phyloP scores from a whole-genome alignment of 2,113 vertebrate genomes.

The Microcebus jonahi region DNA sequence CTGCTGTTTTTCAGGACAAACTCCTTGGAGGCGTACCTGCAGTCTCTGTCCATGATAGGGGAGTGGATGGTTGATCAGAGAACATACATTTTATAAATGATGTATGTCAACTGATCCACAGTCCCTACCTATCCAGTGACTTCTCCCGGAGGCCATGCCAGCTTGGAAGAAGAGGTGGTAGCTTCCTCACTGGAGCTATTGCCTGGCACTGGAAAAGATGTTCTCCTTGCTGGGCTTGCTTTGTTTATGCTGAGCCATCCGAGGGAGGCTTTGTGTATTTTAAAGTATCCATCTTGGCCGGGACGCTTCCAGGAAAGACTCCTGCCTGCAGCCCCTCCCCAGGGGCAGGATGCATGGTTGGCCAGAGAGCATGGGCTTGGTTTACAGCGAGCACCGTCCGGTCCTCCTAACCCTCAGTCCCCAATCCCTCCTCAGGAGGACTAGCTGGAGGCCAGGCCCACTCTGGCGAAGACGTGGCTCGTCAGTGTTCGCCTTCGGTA shows the following conservation, averaged over 20 bases:
- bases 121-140: conserved; percentile 55
- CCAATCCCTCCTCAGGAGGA: not conserved
- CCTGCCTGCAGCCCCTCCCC: not conserved
- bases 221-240: not conserved
- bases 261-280: not conserved
- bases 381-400: fast-evolving
- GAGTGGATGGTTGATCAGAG: conserved; percentile 63
- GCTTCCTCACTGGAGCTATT: not conserved
- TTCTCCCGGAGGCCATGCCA: not conserved
- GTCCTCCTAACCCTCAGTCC: not conserved
- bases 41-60: conserved; percentile 32
- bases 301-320: not conserved
- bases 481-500: not conserved
- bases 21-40: not conserved
- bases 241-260: fast-evolving
- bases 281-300: not conserved
- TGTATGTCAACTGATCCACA: conserved; percentile 67
- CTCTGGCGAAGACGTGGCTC: not conserved
- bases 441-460: not conserved
- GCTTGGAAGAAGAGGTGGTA: not conserved
- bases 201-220: not conserved
- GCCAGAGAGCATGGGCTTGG: not conserved
- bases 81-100: conserved; percentile 66
- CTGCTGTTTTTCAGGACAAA: conserved; percentile 40
- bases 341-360: not conserved